These are phyloP conservation scores for Ascaphus truei DNA, from an alignment of 2,113 vertebrate genomes.

Conservation along the genomic window DNA sequence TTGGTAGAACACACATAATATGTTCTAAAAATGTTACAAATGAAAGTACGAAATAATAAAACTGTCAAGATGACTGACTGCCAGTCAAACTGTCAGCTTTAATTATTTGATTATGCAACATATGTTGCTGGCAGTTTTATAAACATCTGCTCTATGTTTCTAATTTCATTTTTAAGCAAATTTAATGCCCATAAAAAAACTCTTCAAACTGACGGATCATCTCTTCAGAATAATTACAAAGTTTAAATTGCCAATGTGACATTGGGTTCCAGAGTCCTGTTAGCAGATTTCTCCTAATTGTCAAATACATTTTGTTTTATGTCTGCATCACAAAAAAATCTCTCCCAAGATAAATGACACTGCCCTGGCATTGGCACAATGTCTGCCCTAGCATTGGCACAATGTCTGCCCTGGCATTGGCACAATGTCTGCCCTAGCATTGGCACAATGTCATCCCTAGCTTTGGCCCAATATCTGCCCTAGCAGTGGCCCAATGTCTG, in stretches of 20 bases:
- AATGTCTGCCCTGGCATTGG: too few relatives aligned
- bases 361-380: too few relatives aligned
- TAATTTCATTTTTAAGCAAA: conserved; percentile 12
- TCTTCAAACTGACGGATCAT: neutral
- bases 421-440: too few relatives aligned
- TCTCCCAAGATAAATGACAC: too few relatives aligned
- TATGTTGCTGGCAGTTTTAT: conserved; percentile 1
- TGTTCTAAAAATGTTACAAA: too few relatives aligned
- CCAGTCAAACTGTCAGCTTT: conserved; percentile 5
- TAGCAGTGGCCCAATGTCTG: too few relatives aligned
- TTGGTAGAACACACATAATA: too few relatives aligned
- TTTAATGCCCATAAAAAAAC: conserved; percentile 7
- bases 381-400: too few relatives aligned
- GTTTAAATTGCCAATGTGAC: neutral
- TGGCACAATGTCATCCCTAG: too few relatives aligned
- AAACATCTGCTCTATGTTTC: conserved; percentile 21
- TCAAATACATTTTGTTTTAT: too few relatives aligned
- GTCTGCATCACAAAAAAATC: too few relatives aligned
- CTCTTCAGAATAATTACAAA: neutral
- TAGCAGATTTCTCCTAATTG: neutral
- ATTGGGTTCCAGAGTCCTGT: neutral
- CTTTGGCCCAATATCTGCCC: too few relatives aligned
- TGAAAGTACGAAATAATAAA: conserved; percentile 5
- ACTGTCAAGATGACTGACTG: conserved; percentile 22
- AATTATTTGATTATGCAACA: conserved; percentile 16